Conservation (phyloP, 2,113 vertebrate genomes). For the Circaetus cinerascens region DNA sequence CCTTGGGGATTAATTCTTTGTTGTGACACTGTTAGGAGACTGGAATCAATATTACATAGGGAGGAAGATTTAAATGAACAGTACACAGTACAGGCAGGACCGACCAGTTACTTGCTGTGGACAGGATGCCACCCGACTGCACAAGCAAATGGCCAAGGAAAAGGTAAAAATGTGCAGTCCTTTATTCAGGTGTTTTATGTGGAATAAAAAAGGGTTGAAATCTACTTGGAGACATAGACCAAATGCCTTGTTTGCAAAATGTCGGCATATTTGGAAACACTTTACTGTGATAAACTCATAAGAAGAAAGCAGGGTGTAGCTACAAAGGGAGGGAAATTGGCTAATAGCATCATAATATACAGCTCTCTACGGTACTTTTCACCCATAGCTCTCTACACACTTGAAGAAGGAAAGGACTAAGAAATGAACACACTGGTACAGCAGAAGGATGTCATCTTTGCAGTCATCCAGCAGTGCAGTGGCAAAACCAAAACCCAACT, state of each 20-base stretch:
- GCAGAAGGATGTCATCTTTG: not conserved
- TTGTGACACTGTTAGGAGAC: not conserved
- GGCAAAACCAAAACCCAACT: not conserved
- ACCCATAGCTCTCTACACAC: not conserved
- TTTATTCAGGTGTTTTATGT: not conserved
- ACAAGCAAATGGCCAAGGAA: not conserved
- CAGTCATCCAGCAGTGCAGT: not conserved
- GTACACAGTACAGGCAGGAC: not conserved
- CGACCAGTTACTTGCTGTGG: not conserved
- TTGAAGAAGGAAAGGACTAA: not conserved
- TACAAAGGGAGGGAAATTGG: not conserved
- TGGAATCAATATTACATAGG: not conserved
- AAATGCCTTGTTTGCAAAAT: not conserved
- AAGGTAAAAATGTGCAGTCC: not conserved
- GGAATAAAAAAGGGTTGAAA: not conserved
- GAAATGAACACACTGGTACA: not conserved
- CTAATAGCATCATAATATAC: not conserved
- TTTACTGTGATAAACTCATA: not conserved
- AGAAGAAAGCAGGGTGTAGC: not conserved
- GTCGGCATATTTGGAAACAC: not conserved
- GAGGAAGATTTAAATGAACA: not conserved
- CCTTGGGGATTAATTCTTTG: conserved; percentile 25
- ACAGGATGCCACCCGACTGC: not conserved
- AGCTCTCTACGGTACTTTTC: not conserved
- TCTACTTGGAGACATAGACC: not conserved